Evolutionary conservation across 2,113 vertebrate genomes (phyloP).

Genomic region (Tragelaphus buxtoni): DNA sequence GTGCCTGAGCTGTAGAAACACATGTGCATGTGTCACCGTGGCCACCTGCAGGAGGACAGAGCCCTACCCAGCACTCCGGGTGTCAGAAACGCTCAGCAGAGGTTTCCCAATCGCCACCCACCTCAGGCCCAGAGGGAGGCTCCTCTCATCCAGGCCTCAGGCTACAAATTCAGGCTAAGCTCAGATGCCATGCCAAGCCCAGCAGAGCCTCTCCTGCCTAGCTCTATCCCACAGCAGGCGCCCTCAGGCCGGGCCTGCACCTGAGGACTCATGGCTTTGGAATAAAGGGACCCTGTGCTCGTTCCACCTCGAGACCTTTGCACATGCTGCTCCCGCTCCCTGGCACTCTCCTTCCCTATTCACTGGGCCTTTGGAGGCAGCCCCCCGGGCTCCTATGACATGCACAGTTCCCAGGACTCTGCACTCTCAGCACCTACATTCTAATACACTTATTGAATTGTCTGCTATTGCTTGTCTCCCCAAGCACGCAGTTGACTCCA

Average conservation of each 20-base stretch:
- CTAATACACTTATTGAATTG: too few species aligned
- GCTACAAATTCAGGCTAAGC: background rate
- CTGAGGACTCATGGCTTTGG: background rate
- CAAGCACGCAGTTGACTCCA: background rate
- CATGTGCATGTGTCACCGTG: fast-evolving
- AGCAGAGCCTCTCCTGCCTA: background rate
- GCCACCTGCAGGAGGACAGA: background rate
- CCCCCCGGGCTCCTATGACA: background rate
- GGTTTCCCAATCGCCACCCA: background rate
- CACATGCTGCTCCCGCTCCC: too few species aligned
- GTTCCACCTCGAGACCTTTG: background rate
- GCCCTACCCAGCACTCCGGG: background rate
- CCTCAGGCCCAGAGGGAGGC: background rate
- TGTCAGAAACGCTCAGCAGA: background rate
- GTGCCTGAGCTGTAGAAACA: background rate
- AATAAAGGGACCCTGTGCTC: background rate
- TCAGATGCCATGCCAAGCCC: background rate
- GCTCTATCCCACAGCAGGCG: background rate
- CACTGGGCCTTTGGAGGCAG: background rate
- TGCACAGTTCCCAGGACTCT: background rate
- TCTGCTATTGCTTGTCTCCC: background rate
- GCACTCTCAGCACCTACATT: background rate
- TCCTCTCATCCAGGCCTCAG: slow-evolving; percentile 15
- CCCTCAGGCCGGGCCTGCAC: background rate
- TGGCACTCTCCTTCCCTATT: background rate